Conservation (phyloP, 2,797 vertebrate species). For the Cossypha niveicapilla region DNA sequence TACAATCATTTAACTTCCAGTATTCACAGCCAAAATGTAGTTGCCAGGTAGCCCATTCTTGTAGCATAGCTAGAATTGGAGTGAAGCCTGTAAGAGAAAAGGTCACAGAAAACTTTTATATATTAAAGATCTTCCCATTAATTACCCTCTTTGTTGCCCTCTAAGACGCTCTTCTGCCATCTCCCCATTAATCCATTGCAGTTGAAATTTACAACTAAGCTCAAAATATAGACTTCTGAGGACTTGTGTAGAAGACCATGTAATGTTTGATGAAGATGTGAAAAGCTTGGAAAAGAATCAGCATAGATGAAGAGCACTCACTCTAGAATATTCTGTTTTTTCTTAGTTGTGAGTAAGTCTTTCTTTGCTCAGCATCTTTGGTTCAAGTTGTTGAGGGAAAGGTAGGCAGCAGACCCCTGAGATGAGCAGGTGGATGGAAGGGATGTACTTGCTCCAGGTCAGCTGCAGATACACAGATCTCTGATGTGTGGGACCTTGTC, state of each 20-base stretch:
- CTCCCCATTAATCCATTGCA: background rate
- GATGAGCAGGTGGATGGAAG: background rate
- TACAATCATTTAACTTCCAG: background rate
- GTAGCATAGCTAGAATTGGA: background rate
- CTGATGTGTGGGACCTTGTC: background rate
- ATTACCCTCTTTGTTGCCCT: background rate
- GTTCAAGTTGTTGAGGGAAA: background rate
- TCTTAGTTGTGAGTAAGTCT: background rate
- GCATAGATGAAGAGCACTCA: background rate
- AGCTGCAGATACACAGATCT: background rate
- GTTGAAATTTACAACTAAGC: background rate
- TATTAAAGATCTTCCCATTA: constrained; percentile 23
- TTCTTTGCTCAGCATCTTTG: background rate
- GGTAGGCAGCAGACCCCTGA: background rate
- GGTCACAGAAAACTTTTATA: background rate
- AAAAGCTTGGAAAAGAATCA: background rate
- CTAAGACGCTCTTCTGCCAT: background rate
- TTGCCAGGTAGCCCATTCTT: constrained; percentile 25
- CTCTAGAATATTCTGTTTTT: background rate
- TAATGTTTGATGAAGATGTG: background rate
- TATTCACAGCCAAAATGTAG: background rate
- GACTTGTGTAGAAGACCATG: background rate
- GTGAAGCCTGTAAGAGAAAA: constrained; percentile 7
- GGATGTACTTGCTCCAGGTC: background rate
- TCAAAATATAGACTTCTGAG: background rate